Conservation (phyloP, 2,113 vertebrate species). For the Ornithorhynchus anatinus region DNA sequence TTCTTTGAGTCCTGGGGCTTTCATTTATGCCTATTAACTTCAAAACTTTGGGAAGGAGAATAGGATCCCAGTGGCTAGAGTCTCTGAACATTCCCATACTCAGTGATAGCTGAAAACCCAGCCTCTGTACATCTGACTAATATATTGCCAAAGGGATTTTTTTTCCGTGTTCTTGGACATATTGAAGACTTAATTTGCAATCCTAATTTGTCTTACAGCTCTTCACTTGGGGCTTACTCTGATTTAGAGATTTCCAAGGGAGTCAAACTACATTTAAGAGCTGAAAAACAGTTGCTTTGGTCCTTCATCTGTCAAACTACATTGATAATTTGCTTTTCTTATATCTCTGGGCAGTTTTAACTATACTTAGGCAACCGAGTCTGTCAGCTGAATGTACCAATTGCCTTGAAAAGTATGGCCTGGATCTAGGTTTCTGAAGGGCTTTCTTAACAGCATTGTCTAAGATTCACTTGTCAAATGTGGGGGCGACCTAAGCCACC, state of each 20-base stretch:
- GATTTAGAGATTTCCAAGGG: neutral
- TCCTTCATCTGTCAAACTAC: neutral
- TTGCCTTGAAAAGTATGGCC: too few relatives aligned
- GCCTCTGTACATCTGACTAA: neutral
- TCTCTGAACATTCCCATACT: neutral
- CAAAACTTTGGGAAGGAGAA: neutral
- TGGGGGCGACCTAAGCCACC: too few relatives aligned
- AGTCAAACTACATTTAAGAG: neutral
- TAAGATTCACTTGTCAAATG: too few relatives aligned
- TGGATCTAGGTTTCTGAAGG: too few relatives aligned
- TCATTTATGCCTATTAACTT: neutral
- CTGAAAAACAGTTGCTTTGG: rapidly evolving
- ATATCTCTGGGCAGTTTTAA: neutral
- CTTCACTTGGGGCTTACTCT: neutral
- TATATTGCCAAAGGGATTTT: rapidly evolving
- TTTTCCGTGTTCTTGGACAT: too few relatives aligned
- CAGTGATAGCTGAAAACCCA: neutral
- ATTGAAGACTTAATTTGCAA: neutral
- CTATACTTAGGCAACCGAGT: too few relatives aligned
- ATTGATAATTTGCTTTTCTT: neutral
- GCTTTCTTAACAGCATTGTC: too few relatives aligned
- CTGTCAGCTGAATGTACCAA: too few relatives aligned
- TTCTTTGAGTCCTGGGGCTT: neutral
- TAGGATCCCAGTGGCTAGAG: rapidly evolving
- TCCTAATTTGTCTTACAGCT: neutral